These are phyloP conservation scores for Acanthochromis polyacanthus DNA, from an alignment of 2,113 vertebrate genomes.

Conservation along the genomic window DNA sequence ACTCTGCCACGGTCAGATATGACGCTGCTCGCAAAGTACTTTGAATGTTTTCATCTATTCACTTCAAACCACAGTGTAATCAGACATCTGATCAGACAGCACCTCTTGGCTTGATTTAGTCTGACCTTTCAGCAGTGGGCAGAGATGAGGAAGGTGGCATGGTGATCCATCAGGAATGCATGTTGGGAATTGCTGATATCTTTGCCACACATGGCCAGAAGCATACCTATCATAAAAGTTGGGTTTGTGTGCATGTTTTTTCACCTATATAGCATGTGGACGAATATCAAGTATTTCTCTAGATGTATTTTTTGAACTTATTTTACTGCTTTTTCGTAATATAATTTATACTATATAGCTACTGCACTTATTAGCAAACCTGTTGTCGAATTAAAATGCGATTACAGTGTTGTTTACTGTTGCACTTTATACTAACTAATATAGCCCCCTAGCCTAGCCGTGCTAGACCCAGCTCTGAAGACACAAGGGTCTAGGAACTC, in stretches of 20 bases:
- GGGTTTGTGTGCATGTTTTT: slow-evolving; percentile 3
- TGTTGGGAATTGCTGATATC: slow-evolving; percentile 37
- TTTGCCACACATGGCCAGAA: slow-evolving; percentile 21
- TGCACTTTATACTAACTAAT: no score
- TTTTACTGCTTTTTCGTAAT: background rate
- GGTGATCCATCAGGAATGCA: slow-evolving; percentile 64
- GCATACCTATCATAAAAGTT: slow-evolving; percentile 31
- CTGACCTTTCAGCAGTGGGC: slow-evolving; percentile 63
- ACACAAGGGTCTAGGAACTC: no score
- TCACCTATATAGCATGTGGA: background rate
- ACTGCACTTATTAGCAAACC: background rate
- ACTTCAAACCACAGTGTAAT: slow-evolving; percentile 67
- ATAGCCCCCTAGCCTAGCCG: background rate
- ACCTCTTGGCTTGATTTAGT: slow-evolving; percentile 68
- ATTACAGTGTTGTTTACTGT: no score
- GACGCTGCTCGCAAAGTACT: slow-evolving; percentile 56
- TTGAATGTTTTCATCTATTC: slow-evolving; percentile 73
- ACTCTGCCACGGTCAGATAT: slow-evolving; percentile 62
- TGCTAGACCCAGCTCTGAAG: no score
- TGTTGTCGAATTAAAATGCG: background rate
- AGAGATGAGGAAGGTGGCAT: slow-evolving; percentile 31
- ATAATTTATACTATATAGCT: background rate
- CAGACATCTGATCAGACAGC: slow-evolving; percentile 37
- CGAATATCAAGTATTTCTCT: background rate
- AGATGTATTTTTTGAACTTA: background rate